phyloP scores from a whole-genome alignment of 2,888 invertebrate species.

The Catocala fraxini region DNA sequence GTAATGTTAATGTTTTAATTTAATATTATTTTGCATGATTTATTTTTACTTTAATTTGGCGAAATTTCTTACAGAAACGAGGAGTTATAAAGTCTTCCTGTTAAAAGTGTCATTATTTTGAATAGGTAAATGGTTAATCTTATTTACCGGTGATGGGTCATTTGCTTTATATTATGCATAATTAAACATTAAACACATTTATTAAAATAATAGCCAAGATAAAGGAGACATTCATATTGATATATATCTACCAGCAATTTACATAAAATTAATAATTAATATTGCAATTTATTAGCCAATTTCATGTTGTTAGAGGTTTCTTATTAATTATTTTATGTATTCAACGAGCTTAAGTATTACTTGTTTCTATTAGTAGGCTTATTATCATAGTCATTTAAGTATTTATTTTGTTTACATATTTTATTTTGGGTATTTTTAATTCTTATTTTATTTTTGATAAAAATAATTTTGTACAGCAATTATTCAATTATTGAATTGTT shows the following conservation, averaged over 20 bases:
- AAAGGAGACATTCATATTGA: too few relatives aligned
- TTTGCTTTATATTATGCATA: background rate
- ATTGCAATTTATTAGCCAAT: background rate
- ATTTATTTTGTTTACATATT: background rate
- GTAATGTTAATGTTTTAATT: conserved; percentile 3
- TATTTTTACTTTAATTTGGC: conserved; percentile 39
- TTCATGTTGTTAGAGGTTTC: background rate
- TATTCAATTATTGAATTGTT: conserved; percentile 8
- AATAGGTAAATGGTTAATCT: conserved; percentile 68
- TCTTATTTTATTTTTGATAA: too few relatives aligned
- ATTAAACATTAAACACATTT: conserved; percentile 5
- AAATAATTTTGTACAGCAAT: background rate
- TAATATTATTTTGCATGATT: conserved; percentile 28
- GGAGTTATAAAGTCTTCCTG: conserved; percentile 68
- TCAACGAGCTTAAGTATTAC: background rate
- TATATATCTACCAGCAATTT: too few relatives aligned
- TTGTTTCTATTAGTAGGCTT: background rate
- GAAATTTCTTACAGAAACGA: conserved; percentile 77
- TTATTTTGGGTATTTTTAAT: background rate
- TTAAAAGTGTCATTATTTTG: conserved; percentile 49
- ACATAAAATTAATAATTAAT: too few relatives aligned
- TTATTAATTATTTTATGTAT: background rate
- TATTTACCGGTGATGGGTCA: conserved; percentile 66
- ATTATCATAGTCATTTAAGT: background rate
- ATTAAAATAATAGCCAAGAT: background rate